A percentile compares a stretch with the other conserved stretches of the same genome.
Evolutionary conservation across 2,113 vertebrate species (phyloP).

Genomic region (Ptyas mucosa): DNA sequence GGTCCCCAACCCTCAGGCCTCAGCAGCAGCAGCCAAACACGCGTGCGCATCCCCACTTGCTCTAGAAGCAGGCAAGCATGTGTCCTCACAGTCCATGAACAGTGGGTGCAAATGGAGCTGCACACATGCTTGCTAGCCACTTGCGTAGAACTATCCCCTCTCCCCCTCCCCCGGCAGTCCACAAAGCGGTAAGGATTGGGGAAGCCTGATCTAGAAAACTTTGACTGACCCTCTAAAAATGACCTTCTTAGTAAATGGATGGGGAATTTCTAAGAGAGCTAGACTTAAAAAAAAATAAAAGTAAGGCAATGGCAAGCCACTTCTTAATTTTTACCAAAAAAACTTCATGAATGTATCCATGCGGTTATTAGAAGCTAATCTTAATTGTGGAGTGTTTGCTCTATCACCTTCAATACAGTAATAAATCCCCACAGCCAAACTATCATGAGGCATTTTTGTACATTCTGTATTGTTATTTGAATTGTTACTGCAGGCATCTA

Average conservation of each 20-base stretch:
- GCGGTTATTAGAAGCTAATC: not conserved
- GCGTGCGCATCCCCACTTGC: not conserved
- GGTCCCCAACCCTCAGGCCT: not conserved
- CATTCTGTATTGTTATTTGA: not conserved
- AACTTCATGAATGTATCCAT: not conserved
- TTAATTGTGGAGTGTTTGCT: not conserved
- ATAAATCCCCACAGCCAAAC: not conserved
- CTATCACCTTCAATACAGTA: not conserved
- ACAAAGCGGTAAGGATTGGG: not conserved
- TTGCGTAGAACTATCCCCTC: not conserved
- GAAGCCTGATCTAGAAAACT: not conserved
- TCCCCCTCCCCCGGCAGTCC: accelerated
- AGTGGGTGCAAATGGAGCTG: not conserved
- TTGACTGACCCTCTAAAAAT: not conserved
- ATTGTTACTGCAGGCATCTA: not conserved
- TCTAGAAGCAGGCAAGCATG: not conserved
- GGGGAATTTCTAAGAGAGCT: not conserved
- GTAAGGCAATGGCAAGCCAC: not conserved
- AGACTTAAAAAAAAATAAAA: not conserved
- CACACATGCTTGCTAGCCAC: not conserved
- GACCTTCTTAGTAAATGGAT: not conserved
- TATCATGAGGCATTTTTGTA: not conserved
- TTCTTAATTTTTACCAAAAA: not conserved
- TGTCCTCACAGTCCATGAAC: accelerated
- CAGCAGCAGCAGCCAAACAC: not conserved